Conservation (phyloP, 92 coral and sea anemone species). For the Nematostella vectensis region DNA sequence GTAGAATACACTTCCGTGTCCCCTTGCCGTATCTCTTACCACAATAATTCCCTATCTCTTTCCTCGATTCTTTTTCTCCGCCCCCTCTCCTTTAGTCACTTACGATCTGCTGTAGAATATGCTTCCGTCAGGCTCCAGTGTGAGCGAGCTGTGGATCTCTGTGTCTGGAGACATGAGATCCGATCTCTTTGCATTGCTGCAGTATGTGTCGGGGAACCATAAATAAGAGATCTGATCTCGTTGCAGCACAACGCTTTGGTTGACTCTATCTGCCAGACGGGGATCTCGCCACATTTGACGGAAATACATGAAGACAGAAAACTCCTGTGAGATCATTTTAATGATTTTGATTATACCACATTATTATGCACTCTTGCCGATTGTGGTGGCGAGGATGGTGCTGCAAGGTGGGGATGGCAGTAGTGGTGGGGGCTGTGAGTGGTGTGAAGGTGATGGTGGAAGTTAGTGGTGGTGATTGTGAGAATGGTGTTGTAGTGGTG, state of each 20-base stretch:
- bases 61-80: too few relatives aligned
- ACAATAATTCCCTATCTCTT: too few relatives aligned
- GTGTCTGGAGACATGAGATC: constrained; percentile 58
- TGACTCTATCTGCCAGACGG: constrained; percentile 54
- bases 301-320: constrained; percentile 57
- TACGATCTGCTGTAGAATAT: constrained; percentile 82
- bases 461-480: too few relatives aligned
- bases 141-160: constrained; percentile 42
- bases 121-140: constrained; percentile 35
- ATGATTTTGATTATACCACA: background rate
- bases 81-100: constrained; percentile 7
- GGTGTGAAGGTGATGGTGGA: too few relatives aligned
- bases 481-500: too few relatives aligned
- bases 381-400: background rate
- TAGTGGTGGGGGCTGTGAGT: background rate
- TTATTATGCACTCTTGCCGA: background rate
- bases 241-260: constrained; percentile 36
- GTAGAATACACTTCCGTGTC: too few relatives aligned
- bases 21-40: too few relatives aligned
- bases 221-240: constrained; percentile 38
- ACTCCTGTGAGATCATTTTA: constrained; percentile 58
- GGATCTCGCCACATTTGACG: constrained; percentile 72
- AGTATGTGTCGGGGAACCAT: constrained; percentile 82
- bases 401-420: background rate
- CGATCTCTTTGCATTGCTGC: constrained; percentile 58